Percentiles rank a stretch among this genome's conserved stretches.
phyloP scores from a whole-genome alignment of 2,797 vertebrate genomes.

The Pseudotriccus pelzelni region DNA sequence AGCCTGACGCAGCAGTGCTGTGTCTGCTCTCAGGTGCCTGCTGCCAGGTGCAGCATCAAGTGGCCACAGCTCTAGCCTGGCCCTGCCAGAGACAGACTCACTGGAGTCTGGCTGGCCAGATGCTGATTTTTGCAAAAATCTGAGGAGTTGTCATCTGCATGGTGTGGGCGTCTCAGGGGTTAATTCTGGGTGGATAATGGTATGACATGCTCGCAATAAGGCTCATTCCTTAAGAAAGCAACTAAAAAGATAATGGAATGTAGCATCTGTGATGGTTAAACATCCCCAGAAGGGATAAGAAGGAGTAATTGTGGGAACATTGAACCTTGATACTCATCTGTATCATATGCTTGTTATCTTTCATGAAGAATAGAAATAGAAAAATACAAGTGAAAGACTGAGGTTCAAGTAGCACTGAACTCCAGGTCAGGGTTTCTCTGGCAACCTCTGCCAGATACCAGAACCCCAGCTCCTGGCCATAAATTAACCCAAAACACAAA shows the following conservation, averaged over 20 bases:
- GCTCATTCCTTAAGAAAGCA: not conserved
- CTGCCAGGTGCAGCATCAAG: not conserved
- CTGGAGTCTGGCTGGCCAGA: not conserved
- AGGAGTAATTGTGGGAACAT: not conserved
- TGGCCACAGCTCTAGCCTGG: not conserved
- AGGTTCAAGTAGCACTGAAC: not conserved
- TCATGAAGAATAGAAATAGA: not conserved
- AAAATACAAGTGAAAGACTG: not conserved
- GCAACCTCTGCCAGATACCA: not conserved
- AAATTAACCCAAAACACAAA: not conserved
- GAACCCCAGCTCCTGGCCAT: not conserved
- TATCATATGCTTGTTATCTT: not conserved
- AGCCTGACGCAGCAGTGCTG: not conserved
- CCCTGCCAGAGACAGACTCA: not conserved
- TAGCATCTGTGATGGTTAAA: not conserved
- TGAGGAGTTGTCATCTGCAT: fast-evolving
- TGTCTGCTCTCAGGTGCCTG: not conserved
- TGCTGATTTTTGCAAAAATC: not conserved
- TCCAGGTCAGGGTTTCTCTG: not conserved
- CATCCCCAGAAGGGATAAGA: not conserved
- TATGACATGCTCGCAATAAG: fast-evolving
- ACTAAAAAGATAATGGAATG: not conserved
- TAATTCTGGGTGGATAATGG: not conserved
- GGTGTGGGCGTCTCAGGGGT: not conserved
- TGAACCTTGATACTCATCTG: not conserved